These are phyloP conservation scores for Stramonita haemastoma DNA, from an alignment of 2,888 invertebrate species.

Conservation along the genomic window DNA sequence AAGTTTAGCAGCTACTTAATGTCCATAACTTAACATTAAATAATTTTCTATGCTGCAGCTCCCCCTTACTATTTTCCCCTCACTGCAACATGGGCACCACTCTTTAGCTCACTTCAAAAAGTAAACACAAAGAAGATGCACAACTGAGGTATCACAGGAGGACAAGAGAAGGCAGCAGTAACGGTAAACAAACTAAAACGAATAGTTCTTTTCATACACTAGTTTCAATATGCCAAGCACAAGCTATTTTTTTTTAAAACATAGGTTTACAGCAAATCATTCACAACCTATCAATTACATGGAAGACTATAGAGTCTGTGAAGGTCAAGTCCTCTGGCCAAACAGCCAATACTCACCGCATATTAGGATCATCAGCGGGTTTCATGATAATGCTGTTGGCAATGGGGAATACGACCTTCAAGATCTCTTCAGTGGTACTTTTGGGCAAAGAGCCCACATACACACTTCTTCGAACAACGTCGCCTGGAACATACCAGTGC, in stretches of 20 bases:
- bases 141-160: no score
- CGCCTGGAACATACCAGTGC: constrained; percentile 37
- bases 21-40: no score
- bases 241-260: neutral
- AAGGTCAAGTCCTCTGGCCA: constrained; percentile 26
- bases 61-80: no score
- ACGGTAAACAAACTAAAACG: no score
- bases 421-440: constrained; percentile 39
- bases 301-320: constrained; percentile 15
- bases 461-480: constrained; percentile 32
- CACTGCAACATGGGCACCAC: no score
- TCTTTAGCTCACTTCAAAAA: no score
- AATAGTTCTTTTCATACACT: no score
- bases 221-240: neutral
- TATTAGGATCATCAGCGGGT: constrained; percentile 33
- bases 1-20: no score
- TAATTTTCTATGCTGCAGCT: no score
- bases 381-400: constrained; percentile 39
- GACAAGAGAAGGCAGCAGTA: no score
- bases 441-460: constrained; percentile 40
- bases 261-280: neutral
- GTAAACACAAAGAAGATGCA: no score
- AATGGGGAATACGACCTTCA: constrained; percentile 42
- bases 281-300: neutral
- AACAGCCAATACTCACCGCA: constrained; percentile 36